phyloP scores from a whole-genome alignment of 2,888 invertebrate species.

The Monoplex corrugatus region DNA sequence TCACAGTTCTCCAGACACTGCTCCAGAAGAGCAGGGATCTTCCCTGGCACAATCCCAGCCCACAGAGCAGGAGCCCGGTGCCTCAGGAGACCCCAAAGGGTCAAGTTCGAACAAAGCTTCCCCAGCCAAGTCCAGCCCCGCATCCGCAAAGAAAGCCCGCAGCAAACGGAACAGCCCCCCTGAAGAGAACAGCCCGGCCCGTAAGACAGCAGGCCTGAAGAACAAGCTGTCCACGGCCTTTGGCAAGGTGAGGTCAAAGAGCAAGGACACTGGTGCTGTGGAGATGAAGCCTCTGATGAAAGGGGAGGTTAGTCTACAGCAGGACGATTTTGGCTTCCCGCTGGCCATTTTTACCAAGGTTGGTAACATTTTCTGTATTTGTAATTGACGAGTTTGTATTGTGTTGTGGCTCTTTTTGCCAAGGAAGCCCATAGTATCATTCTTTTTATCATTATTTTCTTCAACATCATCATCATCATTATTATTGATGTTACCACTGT shows the following conservation, averaged over 20 bases:
- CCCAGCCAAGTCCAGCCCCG: conserved; percentile 27
- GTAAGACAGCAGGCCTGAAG: conserved; percentile 66
- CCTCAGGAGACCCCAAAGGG: not conserved
- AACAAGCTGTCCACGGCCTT: conserved; percentile 70
- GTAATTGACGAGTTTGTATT: not conserved
- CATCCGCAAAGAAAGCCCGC: conserved; percentile 42
- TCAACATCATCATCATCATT: no score
- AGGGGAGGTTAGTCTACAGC: conserved; percentile 66
- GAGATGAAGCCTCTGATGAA: conserved; percentile 44
- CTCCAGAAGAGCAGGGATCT: conserved; percentile 17
- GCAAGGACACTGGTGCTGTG: conserved; percentile 47
- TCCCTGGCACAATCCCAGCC: not conserved
- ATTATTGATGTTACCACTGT: no score
- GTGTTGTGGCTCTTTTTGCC: no score
- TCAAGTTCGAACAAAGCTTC: not conserved
- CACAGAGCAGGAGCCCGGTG: not conserved
- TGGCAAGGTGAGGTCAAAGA: conserved; percentile 57
- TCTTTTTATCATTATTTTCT: no score
- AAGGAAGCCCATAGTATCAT: no score
- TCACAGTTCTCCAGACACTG: conserved; percentile 34
- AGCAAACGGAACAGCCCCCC: conserved; percentile 12
- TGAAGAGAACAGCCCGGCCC: conserved; percentile 57
- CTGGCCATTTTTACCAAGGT: conserved; percentile 91
- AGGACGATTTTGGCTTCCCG: conserved; percentile 92
- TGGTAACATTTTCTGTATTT: conserved; percentile 56